A percentile compares a stretch with the other conserved stretches of the same genome.
phyloP scores from a whole-genome alignment of 2,113 vertebrate species.

The Jaculus jaculus region DNA sequence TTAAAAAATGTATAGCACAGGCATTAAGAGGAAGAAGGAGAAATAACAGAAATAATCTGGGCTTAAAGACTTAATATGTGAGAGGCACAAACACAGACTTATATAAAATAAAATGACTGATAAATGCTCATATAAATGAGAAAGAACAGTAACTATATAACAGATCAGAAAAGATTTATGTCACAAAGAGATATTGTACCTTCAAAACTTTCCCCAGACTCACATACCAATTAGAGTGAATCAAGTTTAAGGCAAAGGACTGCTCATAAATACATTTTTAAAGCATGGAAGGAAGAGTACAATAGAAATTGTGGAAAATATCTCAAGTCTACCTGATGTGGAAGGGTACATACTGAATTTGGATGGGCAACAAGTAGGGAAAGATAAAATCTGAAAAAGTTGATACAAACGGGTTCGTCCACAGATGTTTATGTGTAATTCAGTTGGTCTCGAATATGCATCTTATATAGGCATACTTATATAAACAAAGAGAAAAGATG shows the following conservation, averaged over 20 bases:
- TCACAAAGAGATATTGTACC: background rate
- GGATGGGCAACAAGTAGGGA: background rate
- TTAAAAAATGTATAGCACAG: background rate
- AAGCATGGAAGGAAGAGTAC: background rate
- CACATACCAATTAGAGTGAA: background rate
- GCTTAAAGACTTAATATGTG: background rate
- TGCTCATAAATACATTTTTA: background rate
- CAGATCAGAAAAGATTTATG: background rate
- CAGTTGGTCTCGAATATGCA: background rate
- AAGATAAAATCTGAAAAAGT: background rate
- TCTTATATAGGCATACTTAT: background rate
- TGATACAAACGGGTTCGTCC: constrained; percentile 1
- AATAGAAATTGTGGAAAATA: background rate
- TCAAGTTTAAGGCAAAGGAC: background rate
- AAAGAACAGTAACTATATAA: constrained; percentile 27
- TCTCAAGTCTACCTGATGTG: background rate
- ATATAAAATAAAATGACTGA: background rate
- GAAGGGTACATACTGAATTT: background rate
- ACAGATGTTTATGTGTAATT: background rate
- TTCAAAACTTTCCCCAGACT: background rate
- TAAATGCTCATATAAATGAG: background rate
- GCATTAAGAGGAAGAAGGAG: background rate
- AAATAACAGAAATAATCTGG: background rate
- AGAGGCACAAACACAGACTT: background rate
- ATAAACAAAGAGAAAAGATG: background rate